Base-by-base conservation (phyloP, 2,113 vertebrate species). In the Melanerpes formicivorus region DNA sequence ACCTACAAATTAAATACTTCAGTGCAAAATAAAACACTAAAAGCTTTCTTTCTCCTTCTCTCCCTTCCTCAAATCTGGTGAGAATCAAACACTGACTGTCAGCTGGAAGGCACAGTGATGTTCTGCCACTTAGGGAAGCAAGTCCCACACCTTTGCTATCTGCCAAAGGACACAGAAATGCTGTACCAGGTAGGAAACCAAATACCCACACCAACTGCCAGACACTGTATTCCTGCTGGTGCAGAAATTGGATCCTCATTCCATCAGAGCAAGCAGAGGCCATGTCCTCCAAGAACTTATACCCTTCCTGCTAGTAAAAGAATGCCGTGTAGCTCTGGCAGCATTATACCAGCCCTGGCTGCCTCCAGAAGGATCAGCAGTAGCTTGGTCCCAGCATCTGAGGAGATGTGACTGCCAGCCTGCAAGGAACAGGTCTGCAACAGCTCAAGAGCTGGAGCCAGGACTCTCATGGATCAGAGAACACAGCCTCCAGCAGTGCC, bases 371-470 rank as follows among this genome's bases (percentile, higher is more conserved):
- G 8, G 25, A 22, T 8, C 42, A 50, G 21, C 4, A 70, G 40
- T 82, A 78, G 19, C 46, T 55, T 3, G 2, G 55, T 19, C 44
- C 48, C 64, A 54, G 87, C 60, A 86, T 40, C 72, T 56, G 50
- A 60, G 62, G 22, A 71, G 59, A 42, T 0, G 1, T 48, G 67
- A 60, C 23, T 80, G 64, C 69, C 69, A 88, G 56, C 58, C 73
- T 54, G 32, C 63, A 60, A 89, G 21, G 0, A 2, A 88, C 56
- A 59, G 34, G 2, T 66, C 84, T 75, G 52, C 11, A 7, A 67
- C 0, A 0, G 27, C 77, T 37, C 29, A 55, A 34, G 16, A 40
- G 46, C 64, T 14, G n/a, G 5, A 76, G 34, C 48, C 1, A 1
- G 19, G 80, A 40, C 14, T n/a, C 56, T 40, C 0, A 0, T 8